A percentile compares a stretch with the other conserved stretches of the same genome.
Conservation (phyloP, 92 coral and sea anemone genomes). For the Epizoanthus rinbou region DNA sequence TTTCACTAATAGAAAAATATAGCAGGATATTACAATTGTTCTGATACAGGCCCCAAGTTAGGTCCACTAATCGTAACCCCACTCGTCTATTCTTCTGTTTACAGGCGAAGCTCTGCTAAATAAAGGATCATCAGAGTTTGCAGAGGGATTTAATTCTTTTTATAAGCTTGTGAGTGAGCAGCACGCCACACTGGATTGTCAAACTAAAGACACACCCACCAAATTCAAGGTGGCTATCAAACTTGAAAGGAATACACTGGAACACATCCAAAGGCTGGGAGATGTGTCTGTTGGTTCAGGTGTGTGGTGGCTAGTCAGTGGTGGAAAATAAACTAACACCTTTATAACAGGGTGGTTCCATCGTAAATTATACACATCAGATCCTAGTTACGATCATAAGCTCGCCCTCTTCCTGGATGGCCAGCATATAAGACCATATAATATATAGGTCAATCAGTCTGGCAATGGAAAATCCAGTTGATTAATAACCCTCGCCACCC, state of each 20-base stretch:
- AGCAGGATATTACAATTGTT: too few species aligned
- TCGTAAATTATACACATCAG: too few species aligned
- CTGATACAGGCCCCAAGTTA: neutral
- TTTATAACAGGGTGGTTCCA: too few species aligned
- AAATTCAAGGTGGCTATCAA: constrained; percentile 17
- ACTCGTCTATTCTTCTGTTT: neutral
- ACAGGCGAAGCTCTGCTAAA: constrained; percentile 53
- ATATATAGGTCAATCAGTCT: too few species aligned
- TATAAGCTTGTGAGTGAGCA: constrained; percentile 42
- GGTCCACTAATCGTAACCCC: too few species aligned
- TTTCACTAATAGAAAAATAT: too few species aligned
- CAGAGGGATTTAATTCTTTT: constrained; percentile 50
- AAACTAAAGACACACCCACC: constrained; percentile 2
- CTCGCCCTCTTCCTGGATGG: too few species aligned
- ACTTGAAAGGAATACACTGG: constrained; percentile 23
- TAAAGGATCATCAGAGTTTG: constrained; percentile 47
- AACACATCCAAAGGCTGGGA: constrained; percentile 39
- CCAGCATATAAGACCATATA: too few species aligned
- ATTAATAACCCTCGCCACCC: too few species aligned
- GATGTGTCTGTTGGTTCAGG: constrained; percentile 26
- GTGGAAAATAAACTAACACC: too few species aligned
- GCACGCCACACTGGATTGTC: constrained; percentile 15
- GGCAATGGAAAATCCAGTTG: too few species aligned
- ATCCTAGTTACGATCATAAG: too few species aligned
- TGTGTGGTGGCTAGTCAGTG: neutral